Evolutionary conservation across 2,113 vertebrate genomes (phyloP), one percentile per base, ranked within the genome.

Genomic region (Misgurnus mizolepis): DNA sequence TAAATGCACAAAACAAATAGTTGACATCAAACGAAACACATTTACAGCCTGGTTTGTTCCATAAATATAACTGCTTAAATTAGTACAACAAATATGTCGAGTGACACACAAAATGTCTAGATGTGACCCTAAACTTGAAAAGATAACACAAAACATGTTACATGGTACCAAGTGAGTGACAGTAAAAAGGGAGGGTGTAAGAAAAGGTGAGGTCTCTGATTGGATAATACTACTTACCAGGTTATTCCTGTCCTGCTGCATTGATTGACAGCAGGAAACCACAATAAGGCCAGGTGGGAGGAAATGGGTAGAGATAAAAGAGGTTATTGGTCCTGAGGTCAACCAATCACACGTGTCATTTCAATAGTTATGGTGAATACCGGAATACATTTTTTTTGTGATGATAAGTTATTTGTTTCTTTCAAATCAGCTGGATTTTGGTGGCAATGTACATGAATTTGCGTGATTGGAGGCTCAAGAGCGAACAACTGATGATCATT

Each of bases 211-310:
- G 76, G 55, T 78, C 87, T 87, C 85, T 87, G 83, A 89, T 81
- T 84, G 85, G 85, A 84, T 66, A 85, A 45, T 87, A 87, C 80
- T 88, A 97, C 96, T 98, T 91, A 98, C 97, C 97, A 97, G 87
- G 94, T 94, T 98, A 95, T 99, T 98, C 95, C 96, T 98, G 95
- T 98, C 97, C 95, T 99, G 96, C 95, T 95, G 92, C 87, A 94
- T 92, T 90, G 93, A 94, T 92, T 92, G 88, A 91, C 86, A 93
- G 88, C 89, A 93, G 88, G 91, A 91, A 92, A 88, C 90, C 88
- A 89, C 90, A 93, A 90, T 77, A 86, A 84, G 76, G 84, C 85
- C 58, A 84, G 84, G 82, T 74, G 80, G 87, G 80, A 68, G 85
- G 85, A 82, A 50, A 88, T 87, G 87, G 87, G 84, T 49, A 91